Conservation (phyloP, 2,113 vertebrate genomes). For the Ciconia maguari region DNA sequence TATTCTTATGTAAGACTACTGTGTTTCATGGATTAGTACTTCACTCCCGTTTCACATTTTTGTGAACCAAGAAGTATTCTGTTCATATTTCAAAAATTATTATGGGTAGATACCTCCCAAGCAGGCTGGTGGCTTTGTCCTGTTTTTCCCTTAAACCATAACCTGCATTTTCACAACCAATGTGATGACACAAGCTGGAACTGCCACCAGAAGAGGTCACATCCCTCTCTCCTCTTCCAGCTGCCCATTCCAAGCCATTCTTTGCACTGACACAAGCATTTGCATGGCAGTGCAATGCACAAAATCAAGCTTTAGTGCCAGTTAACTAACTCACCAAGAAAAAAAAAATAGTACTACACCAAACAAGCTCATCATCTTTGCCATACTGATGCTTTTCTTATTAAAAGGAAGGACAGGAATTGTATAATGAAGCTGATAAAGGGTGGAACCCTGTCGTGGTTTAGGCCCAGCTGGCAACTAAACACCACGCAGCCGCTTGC, state of each 20-base stretch:
- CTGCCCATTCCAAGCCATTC: background rate
- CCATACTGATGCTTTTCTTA: background rate
- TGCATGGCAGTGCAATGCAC: background rate
- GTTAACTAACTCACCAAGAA: background rate
- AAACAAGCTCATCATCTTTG: background rate
- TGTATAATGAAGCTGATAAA: background rate
- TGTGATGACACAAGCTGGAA: background rate
- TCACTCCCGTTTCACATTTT: background rate
- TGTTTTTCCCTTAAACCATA: background rate
- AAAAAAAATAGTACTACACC: background rate
- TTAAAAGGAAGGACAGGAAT: background rate
- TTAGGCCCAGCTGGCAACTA: too few relatives aligned
- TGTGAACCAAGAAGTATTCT: background rate
- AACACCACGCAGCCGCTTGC: too few relatives aligned
- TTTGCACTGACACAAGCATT: background rate
- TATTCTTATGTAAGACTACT: background rate
- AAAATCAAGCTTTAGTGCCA: background rate
- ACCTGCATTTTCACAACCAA: background rate
- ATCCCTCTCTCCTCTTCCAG: background rate
- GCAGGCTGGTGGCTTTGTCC: background rate
- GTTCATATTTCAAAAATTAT: background rate
- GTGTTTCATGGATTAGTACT: background rate
- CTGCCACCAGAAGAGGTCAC: background rate
- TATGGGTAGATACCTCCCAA: background rate
- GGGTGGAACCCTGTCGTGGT: background rate